Evolutionary conservation across 2,888 invertebrate genomes (phyloP).

Genomic region (Endotricha flammealis): DNA sequence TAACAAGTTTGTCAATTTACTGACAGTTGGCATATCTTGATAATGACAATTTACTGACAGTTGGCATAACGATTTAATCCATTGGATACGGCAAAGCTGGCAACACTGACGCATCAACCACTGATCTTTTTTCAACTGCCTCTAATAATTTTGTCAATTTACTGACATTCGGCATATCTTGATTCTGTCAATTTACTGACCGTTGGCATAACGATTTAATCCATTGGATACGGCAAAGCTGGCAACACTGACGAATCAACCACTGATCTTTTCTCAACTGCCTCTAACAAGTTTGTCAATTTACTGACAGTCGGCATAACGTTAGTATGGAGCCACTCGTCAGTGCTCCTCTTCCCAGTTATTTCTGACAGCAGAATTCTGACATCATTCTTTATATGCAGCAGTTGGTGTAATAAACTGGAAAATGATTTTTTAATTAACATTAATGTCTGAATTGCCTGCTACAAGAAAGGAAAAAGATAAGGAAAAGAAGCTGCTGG

Average conservation of each 20-base stretch:
- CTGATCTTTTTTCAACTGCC: no score
- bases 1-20: no score
- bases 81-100: neutral
- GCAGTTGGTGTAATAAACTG: constrained; percentile 46
- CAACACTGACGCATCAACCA: neutral
- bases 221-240: neutral
- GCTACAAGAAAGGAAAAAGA: no score
- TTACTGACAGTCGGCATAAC: constrained; percentile 22
- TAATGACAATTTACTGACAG: no score
- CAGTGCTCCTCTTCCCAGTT: constrained; percentile 2
- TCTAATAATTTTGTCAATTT: no score
- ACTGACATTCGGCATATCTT: no score
- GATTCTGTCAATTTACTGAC: neutral
- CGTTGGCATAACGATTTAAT: neutral
- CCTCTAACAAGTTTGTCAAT: constrained; percentile 1
- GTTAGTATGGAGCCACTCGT: neutral
- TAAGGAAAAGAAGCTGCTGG: no score
- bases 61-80: no score
- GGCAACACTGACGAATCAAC: neutral
- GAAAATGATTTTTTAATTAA: no score
- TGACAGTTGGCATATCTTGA: no score
- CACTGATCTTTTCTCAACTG: neutral
- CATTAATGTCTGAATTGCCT: no score
- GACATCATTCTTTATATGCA: constrained; percentile 1
- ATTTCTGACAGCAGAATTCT: neutral